phyloP scores from a whole-genome alignment of 2,113 vertebrate species.

The Cervus canadensis region DNA sequence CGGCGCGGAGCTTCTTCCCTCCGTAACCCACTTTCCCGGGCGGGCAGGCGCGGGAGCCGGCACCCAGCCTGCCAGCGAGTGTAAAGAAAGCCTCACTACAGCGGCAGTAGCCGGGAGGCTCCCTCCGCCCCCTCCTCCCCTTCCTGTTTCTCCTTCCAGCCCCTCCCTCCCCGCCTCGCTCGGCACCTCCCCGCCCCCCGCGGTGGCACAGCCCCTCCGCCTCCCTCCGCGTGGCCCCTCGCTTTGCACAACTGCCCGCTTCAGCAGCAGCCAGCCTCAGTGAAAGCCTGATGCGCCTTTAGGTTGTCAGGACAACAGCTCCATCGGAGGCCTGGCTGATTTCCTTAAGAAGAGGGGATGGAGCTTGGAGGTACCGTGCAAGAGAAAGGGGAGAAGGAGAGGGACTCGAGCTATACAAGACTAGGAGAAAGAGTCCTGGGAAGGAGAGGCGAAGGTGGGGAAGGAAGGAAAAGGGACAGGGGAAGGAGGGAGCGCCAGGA shows the following conservation, averaged over 20 bases:
- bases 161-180: constrained; percentile 22
- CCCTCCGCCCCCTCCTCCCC: constrained; percentile 40
- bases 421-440: background rate
- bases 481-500: background rate
- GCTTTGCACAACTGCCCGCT: constrained; percentile 77
- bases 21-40: constrained; percentile 86
- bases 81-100: constrained; percentile 72
- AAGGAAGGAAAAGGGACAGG: background rate
- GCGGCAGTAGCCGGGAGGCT: constrained; percentile 3
- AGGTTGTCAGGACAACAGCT: constrained; percentile 90
- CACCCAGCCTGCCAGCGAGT: constrained; percentile 74
- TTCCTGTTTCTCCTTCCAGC: constrained; percentile 28
- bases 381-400: background rate
- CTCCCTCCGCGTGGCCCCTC: constrained; percentile 44
- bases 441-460: background rate
- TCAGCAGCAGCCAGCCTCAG: constrained; percentile 60
- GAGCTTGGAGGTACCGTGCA: constrained; percentile 54
- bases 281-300: constrained; percentile 80
- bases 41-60: constrained; percentile 33
- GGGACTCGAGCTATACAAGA: background rate
- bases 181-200: constrained; percentile 32
- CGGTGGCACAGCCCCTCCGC: constrained; percentile 33
- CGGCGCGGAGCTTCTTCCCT: constrained; percentile 74
- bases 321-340: constrained; percentile 82
- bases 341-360: constrained; percentile 66